phyloP scores from a whole-genome alignment of 2,797 vertebrate species.

The Eleutherodactylus coqui region DNA sequence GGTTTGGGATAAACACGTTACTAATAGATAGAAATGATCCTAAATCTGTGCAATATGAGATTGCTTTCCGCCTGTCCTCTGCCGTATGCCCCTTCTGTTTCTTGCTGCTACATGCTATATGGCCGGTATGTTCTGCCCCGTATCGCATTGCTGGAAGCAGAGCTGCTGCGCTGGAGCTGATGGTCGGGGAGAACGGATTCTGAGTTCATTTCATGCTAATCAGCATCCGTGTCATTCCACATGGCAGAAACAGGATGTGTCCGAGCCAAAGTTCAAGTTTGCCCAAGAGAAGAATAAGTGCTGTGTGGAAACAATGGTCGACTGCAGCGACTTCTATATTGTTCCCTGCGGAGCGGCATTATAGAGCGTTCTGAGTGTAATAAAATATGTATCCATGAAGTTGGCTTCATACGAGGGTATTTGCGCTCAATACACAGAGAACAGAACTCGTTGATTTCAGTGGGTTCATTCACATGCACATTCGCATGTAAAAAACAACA shows the following conservation, averaged over 20 bases:
- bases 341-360: background rate
- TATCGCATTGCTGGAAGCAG: background rate
- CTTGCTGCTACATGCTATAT: background rate
- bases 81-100: background rate
- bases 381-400: background rate
- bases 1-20: no score
- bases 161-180: background rate
- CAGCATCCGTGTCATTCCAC: slow-evolving; percentile 19
- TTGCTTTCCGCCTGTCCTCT: background rate
- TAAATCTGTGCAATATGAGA: background rate
- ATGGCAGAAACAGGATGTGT: slow-evolving; percentile 20
- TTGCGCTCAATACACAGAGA: no score
- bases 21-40: background rate
- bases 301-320: background rate
- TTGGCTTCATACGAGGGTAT: no score
- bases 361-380: background rate
- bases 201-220: slow-evolving; percentile 2
- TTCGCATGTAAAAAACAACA: no score
- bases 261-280: background rate
- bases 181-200: slow-evolving; percentile 26
- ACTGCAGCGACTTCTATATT: background rate
- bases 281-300: slow-evolving; percentile 3
- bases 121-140: background rate
- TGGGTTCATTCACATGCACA: no score
- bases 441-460: no score